Evolutionary conservation across 1,140 invertebrate genomes (phyloP), one percentile per base, ranked within the genome.

Genomic region (Drosophila pseudoananassae): DNA sequence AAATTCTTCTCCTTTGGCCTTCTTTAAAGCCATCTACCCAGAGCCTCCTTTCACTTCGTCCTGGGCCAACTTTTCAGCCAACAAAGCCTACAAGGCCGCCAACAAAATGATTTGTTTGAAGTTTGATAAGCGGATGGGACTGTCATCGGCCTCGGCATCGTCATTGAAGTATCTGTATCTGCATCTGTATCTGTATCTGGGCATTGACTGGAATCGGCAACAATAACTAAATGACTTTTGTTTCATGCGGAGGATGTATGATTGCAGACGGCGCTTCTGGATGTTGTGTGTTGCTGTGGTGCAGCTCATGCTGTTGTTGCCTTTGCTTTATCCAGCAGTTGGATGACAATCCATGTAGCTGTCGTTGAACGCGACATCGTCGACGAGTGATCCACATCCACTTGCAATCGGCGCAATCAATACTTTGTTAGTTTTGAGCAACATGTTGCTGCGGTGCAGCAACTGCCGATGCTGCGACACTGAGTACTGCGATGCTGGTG

Each of bases 121-220:
- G 82, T 87, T 87, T 87, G 81, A 90, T 89, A 90, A 91, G 78
- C 89, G 89, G 89, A 91, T 91, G 89, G 77, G 81, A 83, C 88
- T 91, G 89, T 91, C 89, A 76, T 63, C 76, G 59, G 60, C 63
- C 63, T 73, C 78, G 73, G 73, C 58, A 66, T 77, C 78, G 65
- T 60, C 66, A 72, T 57, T 63, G 49, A 29, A 45, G 61, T 68
- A 82, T 78, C 68, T 65, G 60, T 40, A 64, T 60, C 57, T 46
- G 52, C 23, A 38, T 36, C 9, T 20, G 38, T 14, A 47, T 46
- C 38, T 47, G 65, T 50, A 76, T 76, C 72, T 58, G 56, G 70
- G 55, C 64, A 82, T 66, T 55, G 55, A 63, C 73, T 57, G 46
- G 33, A 59, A 70, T 59, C 82, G 54, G 75, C 79, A 88, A 88